Evolutionary conservation across 2,113 vertebrate genomes (phyloP).

Genomic region (Corythoichthys intestinalis): DNA sequence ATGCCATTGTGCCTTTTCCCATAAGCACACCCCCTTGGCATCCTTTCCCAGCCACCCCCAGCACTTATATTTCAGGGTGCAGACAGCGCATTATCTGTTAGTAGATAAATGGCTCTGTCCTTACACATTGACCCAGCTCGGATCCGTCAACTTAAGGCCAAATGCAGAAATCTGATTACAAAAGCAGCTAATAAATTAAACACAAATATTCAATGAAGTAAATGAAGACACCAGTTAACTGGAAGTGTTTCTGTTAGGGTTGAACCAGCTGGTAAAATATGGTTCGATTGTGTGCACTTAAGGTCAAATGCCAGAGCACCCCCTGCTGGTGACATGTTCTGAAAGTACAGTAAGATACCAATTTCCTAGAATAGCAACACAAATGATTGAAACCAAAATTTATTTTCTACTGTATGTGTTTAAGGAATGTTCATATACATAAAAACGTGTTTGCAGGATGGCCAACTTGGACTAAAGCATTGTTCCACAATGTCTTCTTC

Average conservation of each 20-base stretch:
- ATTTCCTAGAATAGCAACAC: neutral
- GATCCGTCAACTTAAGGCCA: neutral
- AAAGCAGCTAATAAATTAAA: too few relatives aligned
- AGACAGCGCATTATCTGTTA: conserved; percentile 59
- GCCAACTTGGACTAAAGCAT: neutral
- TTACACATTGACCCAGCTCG: neutral
- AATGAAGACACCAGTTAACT: too few relatives aligned
- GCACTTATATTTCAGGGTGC: conserved; percentile 28
- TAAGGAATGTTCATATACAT: neutral
- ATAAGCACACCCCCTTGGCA: conserved; percentile 42
- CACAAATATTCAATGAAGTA: too few relatives aligned
- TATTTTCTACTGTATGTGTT: neutral
- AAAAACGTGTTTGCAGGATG: neutral
- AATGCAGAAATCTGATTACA: neutral
- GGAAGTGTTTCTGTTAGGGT: too few relatives aligned
- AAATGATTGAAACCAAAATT: neutral
- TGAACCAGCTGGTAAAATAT: neutral
- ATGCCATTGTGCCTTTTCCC: conserved; percentile 72
- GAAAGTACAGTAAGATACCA: neutral
- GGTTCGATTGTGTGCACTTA: neutral
- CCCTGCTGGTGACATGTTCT: conserved; percentile 59
- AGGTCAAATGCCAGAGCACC: conserved; percentile 62
- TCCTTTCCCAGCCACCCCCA: conserved; percentile 29
- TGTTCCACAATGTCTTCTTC: conserved; percentile 38
- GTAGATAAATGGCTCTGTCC: conserved; percentile 42